Conservation (phyloP, 2,888 invertebrate genomes). For the Girardia tigrina region DNA sequence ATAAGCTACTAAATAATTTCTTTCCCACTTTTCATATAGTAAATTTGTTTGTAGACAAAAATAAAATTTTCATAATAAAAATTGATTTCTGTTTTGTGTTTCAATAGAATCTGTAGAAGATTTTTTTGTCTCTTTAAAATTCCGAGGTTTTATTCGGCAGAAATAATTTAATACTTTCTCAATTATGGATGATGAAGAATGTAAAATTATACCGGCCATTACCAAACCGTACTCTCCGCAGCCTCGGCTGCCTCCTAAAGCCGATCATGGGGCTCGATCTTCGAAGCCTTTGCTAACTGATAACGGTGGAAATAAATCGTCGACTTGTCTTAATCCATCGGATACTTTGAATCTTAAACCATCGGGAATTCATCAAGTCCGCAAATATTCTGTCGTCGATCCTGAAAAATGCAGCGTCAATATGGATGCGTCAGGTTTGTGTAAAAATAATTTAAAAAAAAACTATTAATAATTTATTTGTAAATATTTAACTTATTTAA, state of each 20-base stretch:
- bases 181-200: slow-evolving; percentile 13
- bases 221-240: slow-evolving; percentile 1
- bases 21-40: slow-evolving; percentile 23
- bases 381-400: slow-evolving; percentile 8
- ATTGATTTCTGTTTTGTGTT: neutral
- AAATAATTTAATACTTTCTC: neutral
- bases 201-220: neutral
- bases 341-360: slow-evolving; percentile 9
- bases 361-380: slow-evolving; percentile 5
- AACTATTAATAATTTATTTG: no score
- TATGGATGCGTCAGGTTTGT: neutral
- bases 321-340: neutral
- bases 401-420: slow-evolving; percentile 16
- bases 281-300: neutral
- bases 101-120: neutral
- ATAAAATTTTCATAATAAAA: neutral
- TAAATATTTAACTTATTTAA: no score
- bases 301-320: neutral
- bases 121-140: neutral
- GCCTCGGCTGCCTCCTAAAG: slow-evolving; percentile 6
- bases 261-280: neutral
- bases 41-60: neutral
- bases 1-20: neutral
- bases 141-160: neutral
- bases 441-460: no score